Evolutionary conservation across 1,140 invertebrate genomes (phyloP), one percentile per base, ranked within the genome.

Genomic region (Drosophila obscura): DNA sequence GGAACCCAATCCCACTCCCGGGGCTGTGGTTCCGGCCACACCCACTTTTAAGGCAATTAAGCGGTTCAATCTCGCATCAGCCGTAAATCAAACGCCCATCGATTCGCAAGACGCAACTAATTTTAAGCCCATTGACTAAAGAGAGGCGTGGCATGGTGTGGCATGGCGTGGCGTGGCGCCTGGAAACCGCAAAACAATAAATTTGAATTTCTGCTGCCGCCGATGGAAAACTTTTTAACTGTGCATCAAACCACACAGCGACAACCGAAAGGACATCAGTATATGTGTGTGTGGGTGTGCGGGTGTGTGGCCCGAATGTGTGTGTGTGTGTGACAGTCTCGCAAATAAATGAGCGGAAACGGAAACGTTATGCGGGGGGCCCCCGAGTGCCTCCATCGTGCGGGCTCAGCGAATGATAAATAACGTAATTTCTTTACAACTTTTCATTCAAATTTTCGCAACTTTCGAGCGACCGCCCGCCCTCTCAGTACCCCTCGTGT

Each of bases 371-470:
- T 87, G 81, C 69, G 55, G 65, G 49, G 66, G 3, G 5, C 15
- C 11, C 6, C 45, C 45, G 45, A 35, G 64, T 60, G 22, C 35
- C 16, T 50, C 26, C 65, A 19, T 50, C 55, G 65, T 19, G 41
- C 15, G 45, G 77, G 52, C 66, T 77, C 77, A 56, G 66, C 78
- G 57, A 76, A 88, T 87, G 82, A 87, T 87, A 87, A 87, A 87
- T 87, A 87, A 88, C 79, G 83, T 83, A 87, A 87, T 87, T 87
- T 87, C 79, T 88, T 87, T 88, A 88, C 74, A 83, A 83, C 80
- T 83, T 83, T 83, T 84, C 72, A 83, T 83, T 83, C 80, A 83
- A 83, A 83, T 83, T 83, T 83, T 67, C 61, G 80, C 58, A 76
- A 69, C 83, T 87, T 72, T 85, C 60, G 71, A 59, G 72, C 82